Conservation (phyloP, 2,888 invertebrate species). For the Altica lythri region DNA sequence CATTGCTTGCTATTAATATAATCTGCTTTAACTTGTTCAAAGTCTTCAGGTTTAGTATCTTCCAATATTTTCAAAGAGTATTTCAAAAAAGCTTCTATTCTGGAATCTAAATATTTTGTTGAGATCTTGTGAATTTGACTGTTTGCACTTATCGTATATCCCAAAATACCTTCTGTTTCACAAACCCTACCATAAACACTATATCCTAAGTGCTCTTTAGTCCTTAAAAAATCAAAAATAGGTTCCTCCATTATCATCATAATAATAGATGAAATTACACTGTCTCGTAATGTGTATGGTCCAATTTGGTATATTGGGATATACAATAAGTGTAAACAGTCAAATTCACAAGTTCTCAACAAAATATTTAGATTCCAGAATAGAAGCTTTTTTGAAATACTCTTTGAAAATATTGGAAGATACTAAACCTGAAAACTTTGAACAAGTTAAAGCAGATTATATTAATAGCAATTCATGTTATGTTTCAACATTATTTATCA, state of each 20-base stretch:
- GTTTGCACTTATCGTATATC: constrained; percentile 78
- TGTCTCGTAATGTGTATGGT: constrained; percentile 63
- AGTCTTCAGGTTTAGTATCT: constrained; percentile 64
- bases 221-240: constrained; percentile 81
- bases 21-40: constrained; percentile 67
- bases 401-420: constrained; percentile 65
- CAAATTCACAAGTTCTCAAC: constrained; percentile 74
- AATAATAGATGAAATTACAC: constrained; percentile 74
- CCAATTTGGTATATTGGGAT: constrained; percentile 86
- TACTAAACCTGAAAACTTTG: constrained; percentile 65
- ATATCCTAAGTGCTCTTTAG: constrained; percentile 90
- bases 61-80: constrained; percentile 65
- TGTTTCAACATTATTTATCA: no score
- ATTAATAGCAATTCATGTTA: constrained; percentile 76
- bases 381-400: constrained; percentile 71
- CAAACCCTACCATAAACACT: no score
- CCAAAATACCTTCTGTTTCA: constrained; percentile 78
- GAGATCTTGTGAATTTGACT: constrained; percentile 74
- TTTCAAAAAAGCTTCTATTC: constrained; percentile 74
- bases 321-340: constrained; percentile 76
- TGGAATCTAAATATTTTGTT: constrained; percentile 69
- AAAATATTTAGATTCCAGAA: constrained; percentile 70
- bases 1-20: constrained; percentile 76
- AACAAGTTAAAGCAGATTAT: constrained; percentile 68
- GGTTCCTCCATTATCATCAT: constrained; percentile 86